A percentile compares a stretch with the other conserved stretches of the same genome.
Conservation (phyloP, 2,888 invertebrate genomes). For the Disparrhopalites patrizii region DNA sequence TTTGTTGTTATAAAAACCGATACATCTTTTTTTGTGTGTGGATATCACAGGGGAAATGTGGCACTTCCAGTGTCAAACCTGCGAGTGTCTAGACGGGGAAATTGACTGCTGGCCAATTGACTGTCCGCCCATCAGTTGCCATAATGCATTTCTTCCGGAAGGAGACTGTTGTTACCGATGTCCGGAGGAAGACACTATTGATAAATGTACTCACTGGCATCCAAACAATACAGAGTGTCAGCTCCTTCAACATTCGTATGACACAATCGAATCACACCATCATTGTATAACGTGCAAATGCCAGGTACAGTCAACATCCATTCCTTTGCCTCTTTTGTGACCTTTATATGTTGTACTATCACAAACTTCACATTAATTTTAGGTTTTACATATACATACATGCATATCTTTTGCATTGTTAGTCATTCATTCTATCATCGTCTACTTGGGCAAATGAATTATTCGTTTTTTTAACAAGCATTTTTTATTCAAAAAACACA, state of each 20-base stretch:
- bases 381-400: no score
- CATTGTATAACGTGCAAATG: constrained; percentile 70
- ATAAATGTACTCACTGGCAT: constrained; percentile 50
- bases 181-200: constrained; percentile 52
- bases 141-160: constrained; percentile 60
- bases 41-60: constrained; percentile 81
- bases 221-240: constrained; percentile 57
- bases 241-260: constrained; percentile 59
- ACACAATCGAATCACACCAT: constrained; percentile 53
- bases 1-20: not conserved
- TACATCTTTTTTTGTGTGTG: no score
- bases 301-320: no score
- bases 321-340: no score
- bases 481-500: no score
- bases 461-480: no score
- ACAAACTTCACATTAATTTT: no score
- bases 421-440: no score
- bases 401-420: no score
- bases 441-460: no score
- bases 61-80: constrained; percentile 87
- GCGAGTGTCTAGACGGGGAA: constrained; percentile 85
- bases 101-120: constrained; percentile 84
- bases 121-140: constrained; percentile 68
- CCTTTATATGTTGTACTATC: not conserved
- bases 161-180: constrained; percentile 67